phyloP scores from a whole-genome alignment of 2,113 vertebrate species.

The Centrocercus urophasianus region DNA sequence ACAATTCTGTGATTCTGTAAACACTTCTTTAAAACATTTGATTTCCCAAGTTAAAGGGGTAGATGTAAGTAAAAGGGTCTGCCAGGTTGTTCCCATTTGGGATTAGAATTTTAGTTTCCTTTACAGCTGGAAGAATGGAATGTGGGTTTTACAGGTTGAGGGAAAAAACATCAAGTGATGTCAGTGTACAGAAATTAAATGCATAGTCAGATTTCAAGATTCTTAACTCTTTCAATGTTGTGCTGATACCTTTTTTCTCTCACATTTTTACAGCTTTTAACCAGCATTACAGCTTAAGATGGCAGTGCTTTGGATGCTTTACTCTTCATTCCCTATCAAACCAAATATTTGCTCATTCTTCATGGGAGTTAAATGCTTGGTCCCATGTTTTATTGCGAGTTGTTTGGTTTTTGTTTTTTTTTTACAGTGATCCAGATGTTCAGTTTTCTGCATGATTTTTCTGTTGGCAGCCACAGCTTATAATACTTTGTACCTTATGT shows the following conservation, averaged over 20 bases:
- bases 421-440: neutral
- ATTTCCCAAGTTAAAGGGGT: neutral
- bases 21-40: too few relatives aligned
- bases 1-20: too few relatives aligned
- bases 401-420: neutral
- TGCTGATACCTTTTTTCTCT: neutral
- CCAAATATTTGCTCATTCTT: neutral
- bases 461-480: neutral
- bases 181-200: neutral
- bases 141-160: neutral
- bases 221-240: neutral
- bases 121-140: neutral
- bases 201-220: neutral
- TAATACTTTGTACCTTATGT: neutral
- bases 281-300: neutral
- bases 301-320: neutral
- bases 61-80: neutral
- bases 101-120: neutral
- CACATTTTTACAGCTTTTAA: neutral
- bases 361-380: neutral
- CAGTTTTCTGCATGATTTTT: neutral
- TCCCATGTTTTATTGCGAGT: neutral
- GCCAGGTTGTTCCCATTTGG: neutral
- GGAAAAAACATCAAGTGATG: neutral
- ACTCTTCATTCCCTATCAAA: neutral